These are phyloP conservation scores for Cotesia glomerata DNA, from an alignment of 1,140 invertebrate genomes.

Conservation along the genomic window DNA sequence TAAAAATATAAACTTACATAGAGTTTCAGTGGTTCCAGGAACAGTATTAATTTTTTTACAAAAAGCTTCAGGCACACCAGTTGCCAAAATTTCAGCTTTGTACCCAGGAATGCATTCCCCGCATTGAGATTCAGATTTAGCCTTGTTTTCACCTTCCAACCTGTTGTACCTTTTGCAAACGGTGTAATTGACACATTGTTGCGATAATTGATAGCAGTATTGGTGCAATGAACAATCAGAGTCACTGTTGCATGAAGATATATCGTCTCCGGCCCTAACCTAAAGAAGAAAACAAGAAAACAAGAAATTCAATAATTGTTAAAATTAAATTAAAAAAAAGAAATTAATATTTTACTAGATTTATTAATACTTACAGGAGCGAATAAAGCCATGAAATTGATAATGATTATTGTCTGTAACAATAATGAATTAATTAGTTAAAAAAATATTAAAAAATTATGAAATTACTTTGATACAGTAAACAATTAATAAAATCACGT, in stretches of 20 bases:
- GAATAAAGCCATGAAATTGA: background rate
- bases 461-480: too few relatives aligned
- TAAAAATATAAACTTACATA: too few relatives aligned
- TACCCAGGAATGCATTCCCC: constrained; percentile 48
- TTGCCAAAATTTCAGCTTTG: constrained; percentile 22
- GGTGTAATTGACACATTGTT: constrained; percentile 47
- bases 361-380: background rate
- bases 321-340: background rate
- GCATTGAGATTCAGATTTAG: constrained; percentile 46
- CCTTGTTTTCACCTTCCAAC: constrained; percentile 36
- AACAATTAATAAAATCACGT: too few relatives aligned
- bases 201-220: constrained; percentile 49
- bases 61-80: constrained; percentile 20
- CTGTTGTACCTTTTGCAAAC: constrained; percentile 46
- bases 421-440: too few relatives aligned
- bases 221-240: constrained; percentile 44
- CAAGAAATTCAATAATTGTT: background rate
- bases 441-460: too few relatives aligned
- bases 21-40: too few relatives aligned
- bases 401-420: background rate
- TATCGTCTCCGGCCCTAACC: constrained; percentile 37
- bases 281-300: constrained; percentile 11
- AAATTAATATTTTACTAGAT: background rate
- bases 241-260: constrained; percentile 39
- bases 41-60: constrained; percentile 21